Conservation (phyloP, 2,113 vertebrate genomes). For the Corythoichthys haematopterus region DNA sequence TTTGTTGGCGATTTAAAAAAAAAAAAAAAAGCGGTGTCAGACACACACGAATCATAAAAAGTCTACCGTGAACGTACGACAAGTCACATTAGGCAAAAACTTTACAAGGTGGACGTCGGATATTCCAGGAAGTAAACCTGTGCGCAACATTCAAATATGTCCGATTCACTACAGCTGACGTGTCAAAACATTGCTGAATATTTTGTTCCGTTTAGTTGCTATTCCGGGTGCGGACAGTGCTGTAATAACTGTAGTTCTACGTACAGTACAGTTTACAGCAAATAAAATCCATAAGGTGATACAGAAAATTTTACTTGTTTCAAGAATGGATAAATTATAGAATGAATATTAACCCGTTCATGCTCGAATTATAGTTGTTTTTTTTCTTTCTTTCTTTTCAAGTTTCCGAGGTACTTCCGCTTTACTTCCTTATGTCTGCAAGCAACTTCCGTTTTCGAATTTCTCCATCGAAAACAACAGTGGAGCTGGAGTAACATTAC, state of each 20-base stretch:
- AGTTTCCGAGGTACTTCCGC: no score
- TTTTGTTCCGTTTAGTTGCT: slow-evolving; percentile 26
- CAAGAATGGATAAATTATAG: no score
- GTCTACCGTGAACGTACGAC: slow-evolving; percentile 18
- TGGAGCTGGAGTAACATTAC: no score
- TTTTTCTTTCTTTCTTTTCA: no score
- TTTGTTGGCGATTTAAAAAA: neutral
- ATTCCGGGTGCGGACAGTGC: neutral
- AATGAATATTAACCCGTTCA: no score
- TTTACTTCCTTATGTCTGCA: no score
- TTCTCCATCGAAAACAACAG: no score
- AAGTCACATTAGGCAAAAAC: slow-evolving; percentile 12
- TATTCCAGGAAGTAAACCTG: slow-evolving; percentile 24
- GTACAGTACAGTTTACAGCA: neutral
- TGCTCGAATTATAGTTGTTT: no score
- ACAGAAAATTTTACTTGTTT: no score
- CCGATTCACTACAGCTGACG: slow-evolving; percentile 67
- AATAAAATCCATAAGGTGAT: no score
- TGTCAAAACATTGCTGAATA: slow-evolving; percentile 45
- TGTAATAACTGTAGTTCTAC: no score
- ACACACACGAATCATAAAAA: slow-evolving; percentile 2
- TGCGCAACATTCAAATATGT: slow-evolving; percentile 58
- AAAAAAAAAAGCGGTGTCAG: neutral
- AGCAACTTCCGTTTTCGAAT: no score
- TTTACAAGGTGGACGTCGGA: slow-evolving; percentile 9